Base-by-base conservation (phyloP, 2,888 invertebrate species). In the Odontomyia ornata region DNA sequence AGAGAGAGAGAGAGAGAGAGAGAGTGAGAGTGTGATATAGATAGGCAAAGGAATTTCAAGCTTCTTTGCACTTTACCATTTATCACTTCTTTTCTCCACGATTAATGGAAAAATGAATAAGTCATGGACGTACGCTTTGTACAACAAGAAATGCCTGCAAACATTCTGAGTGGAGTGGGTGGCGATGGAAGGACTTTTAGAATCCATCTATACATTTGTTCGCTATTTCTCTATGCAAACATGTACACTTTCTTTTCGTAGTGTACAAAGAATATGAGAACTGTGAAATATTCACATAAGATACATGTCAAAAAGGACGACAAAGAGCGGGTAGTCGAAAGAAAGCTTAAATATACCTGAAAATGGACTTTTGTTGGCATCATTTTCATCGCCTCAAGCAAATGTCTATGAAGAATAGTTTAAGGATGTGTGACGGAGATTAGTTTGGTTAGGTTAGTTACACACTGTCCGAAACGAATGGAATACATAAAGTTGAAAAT, bases 61-160 rank as follows among this genome's bases (percentile, higher is more conserved):
- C 71, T 72, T 57, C 30, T 72, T 57, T 57, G 57, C 56, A 72
- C 57, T 75, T 75, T 46, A 25, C 62, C 47, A 75, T 75, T 62
- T 62, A 75, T 62, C 75, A 75, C 64, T 75, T 36, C 52, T 30
- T 75, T 75, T 75, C 52, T 64, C 25, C 18, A 47, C 78, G 57
- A 76, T 76, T 78, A 78, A 78, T 78, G 76, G 56, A 78, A 78
- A 76, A 76, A 78, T 78, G 76, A 78, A 78, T 78, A 78, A 78
- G 76, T 78, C 76, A 78, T 78, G 65, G 69, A 52, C 69, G 75
- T 78, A 71, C 72, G 78, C 69, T 78, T 76, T 75, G 56, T 75
- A 69, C 30, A 7, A 36, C 21, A 11, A 21, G 43, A 43, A 69
- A 25, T 25, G 30, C 1, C 69, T 46, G 18, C 21, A 21, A 18